phyloP scores from a whole-genome alignment of 2,797 vertebrate genomes.

The Danio kyathit region DNA sequence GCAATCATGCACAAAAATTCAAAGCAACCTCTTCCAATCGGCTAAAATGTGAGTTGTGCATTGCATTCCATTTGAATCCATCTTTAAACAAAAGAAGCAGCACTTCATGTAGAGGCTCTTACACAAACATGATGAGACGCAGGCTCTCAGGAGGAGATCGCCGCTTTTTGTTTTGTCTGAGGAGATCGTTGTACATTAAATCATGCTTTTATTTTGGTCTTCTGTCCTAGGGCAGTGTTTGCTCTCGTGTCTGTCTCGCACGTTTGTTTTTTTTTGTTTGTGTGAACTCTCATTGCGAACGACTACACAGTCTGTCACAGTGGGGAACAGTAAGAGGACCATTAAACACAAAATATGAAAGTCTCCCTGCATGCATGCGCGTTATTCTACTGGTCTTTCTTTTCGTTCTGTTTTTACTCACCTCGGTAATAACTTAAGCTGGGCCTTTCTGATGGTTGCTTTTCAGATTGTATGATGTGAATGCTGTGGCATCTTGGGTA shows the following conservation, averaged over 20 bases:
- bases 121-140: slow-evolving; percentile 23
- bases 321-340: slow-evolving; percentile 13
- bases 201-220: slow-evolving; percentile 50
- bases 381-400: not conserved
- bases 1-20: slow-evolving; percentile 27
- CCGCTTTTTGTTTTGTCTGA: slow-evolving; percentile 38
- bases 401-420: slow-evolving; percentile 18
- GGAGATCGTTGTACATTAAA: slow-evolving; percentile 38
- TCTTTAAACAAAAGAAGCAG: slow-evolving; percentile 36
- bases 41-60: slow-evolving; percentile 6
- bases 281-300: not conserved
- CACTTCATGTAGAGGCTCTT: slow-evolving; percentile 6
- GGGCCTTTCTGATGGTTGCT: not conserved
- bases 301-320: slow-evolving; percentile 8
- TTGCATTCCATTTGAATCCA: slow-evolving; percentile 19
- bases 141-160: slow-evolving; percentile 20
- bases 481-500: not conserved
- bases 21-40: not conserved
- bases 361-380: not conserved
- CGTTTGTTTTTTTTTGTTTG: slow-evolving; percentile 25
- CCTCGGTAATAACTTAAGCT: not conserved
- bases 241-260: slow-evolving; percentile 30
- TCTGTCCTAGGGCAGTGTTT: slow-evolving; percentile 23
- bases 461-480: not conserved
- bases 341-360: slow-evolving; percentile 28